phyloP scores from a whole-genome alignment of 2,888 invertebrate species.

The Harpagoxenus sublaevis region DNA sequence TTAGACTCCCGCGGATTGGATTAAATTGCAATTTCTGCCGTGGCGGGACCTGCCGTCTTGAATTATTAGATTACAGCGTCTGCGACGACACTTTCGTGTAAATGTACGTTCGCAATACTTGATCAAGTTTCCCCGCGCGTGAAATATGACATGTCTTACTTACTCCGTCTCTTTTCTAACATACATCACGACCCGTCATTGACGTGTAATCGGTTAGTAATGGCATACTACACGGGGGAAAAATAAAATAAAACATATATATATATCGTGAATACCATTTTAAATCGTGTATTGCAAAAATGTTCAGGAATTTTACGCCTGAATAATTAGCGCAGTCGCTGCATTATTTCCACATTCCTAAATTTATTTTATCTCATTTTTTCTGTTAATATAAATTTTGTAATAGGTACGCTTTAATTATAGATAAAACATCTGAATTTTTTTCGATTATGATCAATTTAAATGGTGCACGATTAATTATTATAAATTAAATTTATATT shows the following conservation, averaged over 20 bases:
- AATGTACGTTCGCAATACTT: conserved; percentile 34
- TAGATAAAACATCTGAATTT: neutral
- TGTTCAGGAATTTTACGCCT: neutral
- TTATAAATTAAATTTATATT: conserved; percentile 14
- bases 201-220: neutral
- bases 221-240: neutral
- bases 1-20: conserved; percentile 75
- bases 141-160: conserved; percentile 6
- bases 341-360: neutral
- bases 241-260: neutral
- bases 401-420: neutral
- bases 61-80: conserved; percentile 73
- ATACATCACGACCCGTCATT: neutral
- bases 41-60: conserved; percentile 54
- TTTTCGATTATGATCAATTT: neutral
- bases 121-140: conserved; percentile 9
- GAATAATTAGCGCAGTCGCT: neutral
- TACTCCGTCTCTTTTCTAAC: neutral
- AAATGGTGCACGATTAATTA: neutral
- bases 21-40: conserved; percentile 81
- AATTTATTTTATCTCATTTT: conserved; percentile 5
- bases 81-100: conserved; percentile 41
- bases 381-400: neutral
- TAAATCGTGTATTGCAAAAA: neutral
- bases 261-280: neutral